A percentile compares a stretch with the other conserved stretches of the same genome.
Conservation (phyloP, 2,113 vertebrate genomes). For the Dasyurus viverrinus region DNA sequence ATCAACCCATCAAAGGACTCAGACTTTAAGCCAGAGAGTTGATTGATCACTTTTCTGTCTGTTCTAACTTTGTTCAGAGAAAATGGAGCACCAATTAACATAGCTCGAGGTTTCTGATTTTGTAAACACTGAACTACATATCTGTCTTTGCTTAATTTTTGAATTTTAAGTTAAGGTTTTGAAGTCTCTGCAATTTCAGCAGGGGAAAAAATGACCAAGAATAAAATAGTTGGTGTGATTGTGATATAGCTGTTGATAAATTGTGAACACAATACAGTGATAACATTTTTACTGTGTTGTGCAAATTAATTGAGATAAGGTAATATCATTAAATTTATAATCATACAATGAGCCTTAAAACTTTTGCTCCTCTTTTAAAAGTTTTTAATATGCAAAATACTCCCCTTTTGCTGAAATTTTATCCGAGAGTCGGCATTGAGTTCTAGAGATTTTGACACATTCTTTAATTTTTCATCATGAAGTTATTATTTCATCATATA, state of each 20-base stretch:
- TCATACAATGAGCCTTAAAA: not conserved
- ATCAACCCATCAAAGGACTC: constrained; percentile 16
- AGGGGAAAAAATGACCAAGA: not conserved
- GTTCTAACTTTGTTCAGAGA: constrained; percentile 27
- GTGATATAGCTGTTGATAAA: not conserved
- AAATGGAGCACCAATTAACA: constrained; percentile 33
- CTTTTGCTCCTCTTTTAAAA: not conserved
- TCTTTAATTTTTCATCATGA: not conserved
- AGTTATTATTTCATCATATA: not conserved
- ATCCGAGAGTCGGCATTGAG: not conserved
- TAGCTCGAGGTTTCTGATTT: constrained; percentile 30
- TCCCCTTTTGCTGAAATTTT: not conserved
- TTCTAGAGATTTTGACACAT: not conserved
- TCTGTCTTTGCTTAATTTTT: constrained; percentile 44
- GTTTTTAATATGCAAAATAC: not conserved
- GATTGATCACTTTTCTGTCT: constrained; percentile 41
- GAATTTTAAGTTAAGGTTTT: constrained; percentile 25
- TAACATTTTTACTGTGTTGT: not conserved
- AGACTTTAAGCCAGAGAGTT: constrained; percentile 31
- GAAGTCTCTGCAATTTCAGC: constrained; percentile 34
- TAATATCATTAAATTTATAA: not conserved
- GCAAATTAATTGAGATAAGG: not conserved
- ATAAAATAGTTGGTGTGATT: not conserved
- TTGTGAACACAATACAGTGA: constrained; percentile 13
- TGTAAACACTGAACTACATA: constrained; percentile 33